Base-by-base conservation (phyloP, 2,888 invertebrate species). In the Drosophila pseudotakahashii region DNA sequence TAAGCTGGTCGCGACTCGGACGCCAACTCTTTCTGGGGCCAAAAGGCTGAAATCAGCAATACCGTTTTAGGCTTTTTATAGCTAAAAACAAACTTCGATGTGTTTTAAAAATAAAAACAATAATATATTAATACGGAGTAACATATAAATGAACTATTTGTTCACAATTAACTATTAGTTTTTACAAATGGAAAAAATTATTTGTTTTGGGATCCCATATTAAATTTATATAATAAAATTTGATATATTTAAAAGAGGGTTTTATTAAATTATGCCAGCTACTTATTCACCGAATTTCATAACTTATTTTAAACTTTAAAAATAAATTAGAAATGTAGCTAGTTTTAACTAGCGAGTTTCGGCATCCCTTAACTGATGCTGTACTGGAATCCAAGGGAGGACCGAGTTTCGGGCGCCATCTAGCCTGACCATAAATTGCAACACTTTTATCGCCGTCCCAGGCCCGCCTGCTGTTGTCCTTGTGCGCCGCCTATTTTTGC, bases 381-480 rank as follows among this genome's bases (percentile, higher is more conserved):
- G 30, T 19, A 4, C 32, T 16, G 34, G 13, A 48, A 19, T 34
- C 16, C 19, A 55, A 55, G 42, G 39, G 13, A 19, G 10, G 53
- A 60, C 63, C 64, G 47, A 57, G 53, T 68, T 61, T 51, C 60
- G 73, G 82, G 80, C 84, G 81, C 79, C 84, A 74, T 51, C 68
- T 68, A 76, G 87, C 84, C 84, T 81, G 84, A 75, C 85, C 80
- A 84, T 84, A 88, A 84, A 85, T 84, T 88, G 84, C 84, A 84
- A 84, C 88, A 84, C 88, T 84, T 88, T 88, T 85, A 84, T 88
- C 85, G 84, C 55, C 67, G 32, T 52, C 54, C 59, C 72, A 71
- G 73, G 53, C 58, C 66, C 63, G 72, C 74, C 76, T 69, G 71
- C 54, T 63, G 77, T 61, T 66, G 75, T 79, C 79, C 73, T 79